Base-by-base conservation (phyloP, 1,140 invertebrate species). In the Bradysia coprophila region DNA sequence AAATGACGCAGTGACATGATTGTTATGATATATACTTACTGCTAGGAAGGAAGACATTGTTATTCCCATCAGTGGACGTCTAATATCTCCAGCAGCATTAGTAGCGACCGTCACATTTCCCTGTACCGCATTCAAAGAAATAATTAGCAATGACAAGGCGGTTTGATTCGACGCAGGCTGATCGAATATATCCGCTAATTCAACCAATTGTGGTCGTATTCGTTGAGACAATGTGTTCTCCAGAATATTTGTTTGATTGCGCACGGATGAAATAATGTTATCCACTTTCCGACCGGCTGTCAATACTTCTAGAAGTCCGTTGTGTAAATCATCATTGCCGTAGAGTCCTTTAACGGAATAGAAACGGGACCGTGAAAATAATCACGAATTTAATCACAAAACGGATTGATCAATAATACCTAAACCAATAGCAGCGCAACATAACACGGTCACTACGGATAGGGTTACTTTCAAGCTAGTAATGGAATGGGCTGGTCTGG, bases 281-380 rank as follows among this genome's bases (percentile, higher is more conserved):
- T 89, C 79, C 45, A 91, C 77, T 47, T 80, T 75, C 51, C 75
- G 69, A 10, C 83, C 76, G 10, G 87, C 78, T 37, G 76, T 69
- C 42, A 87, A 67, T 44, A 88, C 74, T 57, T 83, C 76, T 41
- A 81, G 67, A 52, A 93, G 64, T 9, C 86, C 89, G 59, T 87
- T 88, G 68, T 94, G 88, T 22, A 90, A 73, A 57, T 91, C 85
- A 57, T 93, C 86, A 63, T 93, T 94, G 31, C 89, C 91, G 64
- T 89, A 92, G 4, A 92, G 71, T 24, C 87, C 85, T 28, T 40
- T 59, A 38, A 24, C 6, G n/a, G n/a, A n/a, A n/a, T n/a, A n/a
- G 10, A 41, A 24, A 18, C 11, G 32, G 10, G 15, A 18, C 20
- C 16, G 13, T 28, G 40, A 28, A 16, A 16, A 23, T 19, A 13